Evolutionary conservation across 2,797 vertebrate species (phyloP), one percentile per base, ranked within the genome.

Genomic region (Vultur gryphus): DNA sequence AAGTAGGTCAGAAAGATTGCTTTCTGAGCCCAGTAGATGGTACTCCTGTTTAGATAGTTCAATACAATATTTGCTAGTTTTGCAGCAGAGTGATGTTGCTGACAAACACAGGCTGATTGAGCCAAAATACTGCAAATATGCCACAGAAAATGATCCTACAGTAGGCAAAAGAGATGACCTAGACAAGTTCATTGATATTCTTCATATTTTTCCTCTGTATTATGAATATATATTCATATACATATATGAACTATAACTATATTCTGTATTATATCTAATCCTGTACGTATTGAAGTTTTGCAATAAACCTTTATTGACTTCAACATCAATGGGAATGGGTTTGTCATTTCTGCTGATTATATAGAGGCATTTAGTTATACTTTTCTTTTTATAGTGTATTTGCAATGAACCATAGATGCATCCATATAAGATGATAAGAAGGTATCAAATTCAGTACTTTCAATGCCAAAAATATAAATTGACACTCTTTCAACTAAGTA

Each of bases 11-110:
- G 84, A 93, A 95, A 93, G 96, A 92, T 80, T 96, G 79, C 91
- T 93, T 89, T 83, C 78, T 78, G 79, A 97, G 95, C 89, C 96
- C 96, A 94, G 96, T 52, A 96, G 96, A 97, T 96, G 96, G 95
- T 95, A 97, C 81, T 97, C 96, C 96, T 97, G 96, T 95, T 96
- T 96, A 95, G 91, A 93, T 35, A 94, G 90, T 87, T 95, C 89
- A 92, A 33, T 54, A 54, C 20, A 66, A 17, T 49, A 61, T 96
- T 80, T 89, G 77, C 29, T 69, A 20, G 54, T 79, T 89, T 78
- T 93, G 88, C 77, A 96, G 82, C 48, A 81, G 66, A 82, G 41
- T 61, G 61, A 69, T 72, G 67, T 10, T 91, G 79, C 87, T 87
- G 69, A 73, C 48, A 94, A 92, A 87, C 39, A 44, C 28, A 71